Conservation (phyloP, 2,888 invertebrate genomes). For the Merodon equestris region DNA sequence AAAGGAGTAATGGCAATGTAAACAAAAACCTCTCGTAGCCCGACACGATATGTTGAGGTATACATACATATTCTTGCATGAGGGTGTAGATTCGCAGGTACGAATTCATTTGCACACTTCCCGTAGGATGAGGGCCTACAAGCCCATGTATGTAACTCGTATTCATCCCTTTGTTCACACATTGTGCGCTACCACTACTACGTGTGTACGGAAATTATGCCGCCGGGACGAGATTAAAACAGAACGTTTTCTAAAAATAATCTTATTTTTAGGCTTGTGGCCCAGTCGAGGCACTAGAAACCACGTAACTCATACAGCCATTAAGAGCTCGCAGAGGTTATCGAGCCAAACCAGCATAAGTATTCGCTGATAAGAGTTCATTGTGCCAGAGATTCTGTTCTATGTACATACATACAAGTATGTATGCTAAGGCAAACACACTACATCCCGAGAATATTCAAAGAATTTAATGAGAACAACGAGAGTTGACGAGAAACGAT, state of each 20-base stretch:
- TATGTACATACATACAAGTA: neutral
- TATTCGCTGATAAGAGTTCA: constrained; percentile 73
- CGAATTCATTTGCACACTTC: no score
- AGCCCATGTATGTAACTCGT: no score
- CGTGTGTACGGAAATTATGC: no score
- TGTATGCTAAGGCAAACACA: neutral
- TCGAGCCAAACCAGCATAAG: constrained; percentile 69
- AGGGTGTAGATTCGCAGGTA: no score
- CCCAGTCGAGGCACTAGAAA: constrained; percentile 8
- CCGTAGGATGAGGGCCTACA: no score
- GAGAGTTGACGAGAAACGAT: constrained; percentile 20
- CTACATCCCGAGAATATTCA: constrained; percentile 6
- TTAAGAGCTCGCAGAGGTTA: constrained; percentile 71
- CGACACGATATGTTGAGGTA: no score
- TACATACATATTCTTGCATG: no score
- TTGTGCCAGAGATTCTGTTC: constrained; percentile 69
- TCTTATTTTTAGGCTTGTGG: constrained; percentile 30
- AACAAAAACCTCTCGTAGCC: no score
- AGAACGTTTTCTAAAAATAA: constrained; percentile 7
- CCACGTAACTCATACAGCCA: constrained; percentile 4
- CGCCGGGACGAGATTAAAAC: constrained; percentile 31
- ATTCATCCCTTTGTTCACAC: no score
- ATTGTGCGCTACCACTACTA: no score
- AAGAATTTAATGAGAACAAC: constrained; percentile 29
- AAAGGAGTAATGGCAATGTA: no score